These are phyloP conservation scores for Trichogramma pretiosum DNA, from an alignment of 1,140 invertebrate genomes.

Conservation along the genomic window DNA sequence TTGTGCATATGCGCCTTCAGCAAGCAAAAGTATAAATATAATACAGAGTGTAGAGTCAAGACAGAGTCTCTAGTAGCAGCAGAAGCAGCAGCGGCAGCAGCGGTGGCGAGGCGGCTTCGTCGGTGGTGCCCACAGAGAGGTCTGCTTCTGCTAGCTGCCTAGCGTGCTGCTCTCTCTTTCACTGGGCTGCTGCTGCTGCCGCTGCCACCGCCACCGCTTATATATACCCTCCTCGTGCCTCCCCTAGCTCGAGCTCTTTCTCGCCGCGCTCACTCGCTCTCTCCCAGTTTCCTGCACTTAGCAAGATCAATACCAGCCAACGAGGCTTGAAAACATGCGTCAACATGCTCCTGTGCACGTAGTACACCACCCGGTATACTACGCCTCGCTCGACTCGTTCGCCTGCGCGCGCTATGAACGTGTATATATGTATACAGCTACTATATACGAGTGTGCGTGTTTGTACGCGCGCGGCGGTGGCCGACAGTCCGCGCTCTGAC, in stretches of 20 bases:
- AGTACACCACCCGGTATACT: too few species aligned
- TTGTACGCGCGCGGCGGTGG: conserved; percentile 8
- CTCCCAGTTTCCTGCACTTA: conserved; percentile 46
- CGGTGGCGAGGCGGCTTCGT: too few species aligned
- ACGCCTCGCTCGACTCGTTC: too few species aligned
- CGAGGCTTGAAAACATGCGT: conserved; percentile 51
- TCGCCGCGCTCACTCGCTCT: neutral
- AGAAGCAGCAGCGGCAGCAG: too few species aligned
- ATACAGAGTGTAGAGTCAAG: too few species aligned
- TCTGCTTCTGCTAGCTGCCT: too few species aligned
- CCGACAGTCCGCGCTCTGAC: too few species aligned
- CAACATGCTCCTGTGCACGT: conserved; percentile 48
- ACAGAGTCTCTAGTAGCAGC: too few species aligned
- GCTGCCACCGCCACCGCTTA: conserved; percentile 6
- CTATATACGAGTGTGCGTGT: neutral
- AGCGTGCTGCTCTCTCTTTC: conserved; percentile 10
- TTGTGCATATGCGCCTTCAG: too few species aligned
- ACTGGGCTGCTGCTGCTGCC: conserved; percentile 4
- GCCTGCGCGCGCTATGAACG: neutral
- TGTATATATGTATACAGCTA: too few species aligned
- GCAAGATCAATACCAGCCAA: conserved; percentile 50
- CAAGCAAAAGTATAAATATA: too few species aligned
- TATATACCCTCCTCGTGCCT: conserved; percentile 7
- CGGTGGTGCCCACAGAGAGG: too few species aligned
- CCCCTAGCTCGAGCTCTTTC: conserved; percentile 24